Evolutionary conservation across 2,797 vertebrate genomes (phyloP).

Genomic region (Mareca penelope): DNA sequence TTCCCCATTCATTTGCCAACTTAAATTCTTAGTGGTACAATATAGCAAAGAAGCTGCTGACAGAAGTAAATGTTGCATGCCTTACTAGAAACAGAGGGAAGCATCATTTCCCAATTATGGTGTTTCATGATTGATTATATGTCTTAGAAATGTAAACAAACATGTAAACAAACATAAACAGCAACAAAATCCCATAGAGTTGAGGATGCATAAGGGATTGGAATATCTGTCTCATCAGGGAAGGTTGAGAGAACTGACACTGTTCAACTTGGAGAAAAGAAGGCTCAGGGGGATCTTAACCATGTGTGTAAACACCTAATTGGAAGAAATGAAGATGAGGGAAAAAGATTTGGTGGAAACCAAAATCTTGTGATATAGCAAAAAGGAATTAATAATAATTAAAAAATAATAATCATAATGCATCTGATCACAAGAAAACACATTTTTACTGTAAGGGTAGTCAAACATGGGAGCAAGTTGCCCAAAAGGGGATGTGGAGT

Average conservation of each 20-base stretch:
- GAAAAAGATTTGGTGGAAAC: neutral
- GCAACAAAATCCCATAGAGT: neutral
- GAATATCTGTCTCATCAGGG: neutral
- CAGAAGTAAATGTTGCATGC: too few relatives aligned
- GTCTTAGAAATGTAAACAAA: neutral
- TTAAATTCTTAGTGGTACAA: neutral
- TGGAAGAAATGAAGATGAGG: neutral
- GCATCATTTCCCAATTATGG: neutral
- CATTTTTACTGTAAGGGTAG: neutral
- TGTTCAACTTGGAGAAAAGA: neutral
- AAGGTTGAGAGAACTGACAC: neutral
- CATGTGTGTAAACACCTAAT: neutral
- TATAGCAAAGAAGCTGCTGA: neutral
- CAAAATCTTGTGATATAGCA: neutral
- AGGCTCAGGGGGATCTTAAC: neutral
- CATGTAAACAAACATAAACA: neutral
- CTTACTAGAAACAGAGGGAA: neutral
- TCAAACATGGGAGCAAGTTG: rapidly evolving
- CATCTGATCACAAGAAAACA: neutral
- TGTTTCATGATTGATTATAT: neutral
- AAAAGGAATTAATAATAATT: neutral
- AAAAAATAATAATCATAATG: neutral
- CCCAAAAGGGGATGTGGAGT: neutral
- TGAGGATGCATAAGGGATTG: neutral
- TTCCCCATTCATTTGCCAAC: neutral